Base-by-base conservation (phyloP, 2,113 vertebrate genomes). In the Bolborhynchus lineola region DNA sequence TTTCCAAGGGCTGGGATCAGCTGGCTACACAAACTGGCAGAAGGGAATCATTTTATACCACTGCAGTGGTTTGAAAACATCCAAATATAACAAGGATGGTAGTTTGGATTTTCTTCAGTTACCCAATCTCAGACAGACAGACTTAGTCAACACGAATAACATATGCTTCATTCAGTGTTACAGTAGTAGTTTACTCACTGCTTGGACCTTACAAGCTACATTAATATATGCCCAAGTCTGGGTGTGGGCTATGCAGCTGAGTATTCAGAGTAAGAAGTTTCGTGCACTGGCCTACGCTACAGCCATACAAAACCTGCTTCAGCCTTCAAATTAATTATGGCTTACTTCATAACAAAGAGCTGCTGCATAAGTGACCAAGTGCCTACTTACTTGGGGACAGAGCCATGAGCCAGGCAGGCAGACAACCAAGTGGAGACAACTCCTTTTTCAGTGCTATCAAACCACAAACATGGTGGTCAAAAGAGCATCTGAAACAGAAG, bases 331-430 rank as follows among this genome's bases (percentile, higher is more conserved):
- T 17, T 39, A 26, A 44, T 74, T 35, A 52, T 1, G 1, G 35
- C 37, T 86, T 69, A 18, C 23, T n/a, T 85, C 88, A 53, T n/a
- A 20, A 53, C n/a, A 83, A 79, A 81, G 41, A 75, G 15, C 25
- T 59, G 67, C 24, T 95, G 41, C 11, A 0, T 9, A 37, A 59
- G 10, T 14, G 31, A 49, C 39, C 49, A 39, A 3, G 0, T 63
- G 50, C 23, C n/a, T 21, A 5, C 29, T 42, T 63, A 64, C 16
- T 68, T 31, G 42, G 78, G 72, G 37, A 59, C 2, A 16, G 55
- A 63, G 26, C 28, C 46, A 25, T 2, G 28, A 86, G 39, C 21
- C 31, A 52, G 16, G 20, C 0, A 1, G 29, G 49, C 31, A 78
- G 53, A 86, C 52, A 31, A 90, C 16, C 72, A 71, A 79, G 25